Percentiles rank a stretch among this genome's conserved stretches.
phyloP scores from a whole-genome alignment of 2,888 invertebrate species.

The Agrenia bidenticulata region DNA sequence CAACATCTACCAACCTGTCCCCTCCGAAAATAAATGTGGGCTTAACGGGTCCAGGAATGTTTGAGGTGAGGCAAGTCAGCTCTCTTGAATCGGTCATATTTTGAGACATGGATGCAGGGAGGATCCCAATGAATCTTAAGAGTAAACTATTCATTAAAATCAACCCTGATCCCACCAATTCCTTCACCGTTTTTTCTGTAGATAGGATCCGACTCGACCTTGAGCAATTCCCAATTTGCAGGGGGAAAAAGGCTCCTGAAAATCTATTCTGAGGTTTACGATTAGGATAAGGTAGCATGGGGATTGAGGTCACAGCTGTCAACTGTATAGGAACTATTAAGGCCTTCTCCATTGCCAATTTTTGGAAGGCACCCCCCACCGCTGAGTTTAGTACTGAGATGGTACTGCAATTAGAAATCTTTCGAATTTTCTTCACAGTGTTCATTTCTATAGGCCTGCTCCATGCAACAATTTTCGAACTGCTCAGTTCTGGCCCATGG shows the following conservation, averaged over 20 bases:
- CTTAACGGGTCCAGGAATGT: conserved; percentile 21
- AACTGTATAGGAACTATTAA: conserved; percentile 6
- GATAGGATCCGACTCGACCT: background rate
- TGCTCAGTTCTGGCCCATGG: background rate
- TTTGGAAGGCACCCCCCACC: conserved; percentile 19
- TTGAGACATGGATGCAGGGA: conserved; percentile 4
- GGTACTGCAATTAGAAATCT: conserved; percentile 13
- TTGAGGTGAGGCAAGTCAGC: background rate
- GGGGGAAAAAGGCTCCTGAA: conserved; percentile 9
- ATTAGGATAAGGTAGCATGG: conserved; percentile 25
- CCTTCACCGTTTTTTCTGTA: background rate
- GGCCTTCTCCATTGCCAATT: conserved; percentile 10
- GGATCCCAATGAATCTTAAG: conserved; percentile 5
- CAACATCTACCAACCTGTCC: background rate
- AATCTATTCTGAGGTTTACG: conserved; percentile 22
- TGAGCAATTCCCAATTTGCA: background rate
- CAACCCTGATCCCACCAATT: background rate
- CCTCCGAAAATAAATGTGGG: background rate
- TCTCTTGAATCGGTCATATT: conserved; percentile 9
- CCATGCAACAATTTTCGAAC: conserved; percentile 15
- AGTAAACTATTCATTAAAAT: conserved; percentile 1
- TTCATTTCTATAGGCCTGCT: conserved; percentile 4
- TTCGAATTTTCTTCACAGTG: conserved; percentile 16
- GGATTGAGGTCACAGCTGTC: conserved; percentile 7
- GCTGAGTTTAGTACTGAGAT: conserved; percentile 12